Conservation (phyloP, 2,113 vertebrate species). For the Lepisosteus osseus region DNA sequence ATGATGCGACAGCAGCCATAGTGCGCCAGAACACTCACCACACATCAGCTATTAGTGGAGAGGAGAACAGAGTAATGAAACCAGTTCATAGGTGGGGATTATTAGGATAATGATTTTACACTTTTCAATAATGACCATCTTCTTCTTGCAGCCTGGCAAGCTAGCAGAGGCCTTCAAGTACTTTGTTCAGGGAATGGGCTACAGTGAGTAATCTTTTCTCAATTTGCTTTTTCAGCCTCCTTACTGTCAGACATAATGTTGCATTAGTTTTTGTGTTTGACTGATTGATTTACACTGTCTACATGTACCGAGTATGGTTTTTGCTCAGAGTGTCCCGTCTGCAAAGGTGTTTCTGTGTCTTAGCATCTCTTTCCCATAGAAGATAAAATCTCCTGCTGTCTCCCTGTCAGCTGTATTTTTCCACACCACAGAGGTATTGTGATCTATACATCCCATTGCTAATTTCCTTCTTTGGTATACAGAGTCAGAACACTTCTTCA, state of each 20-base stretch:
- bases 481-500: no score
- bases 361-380: background rate
- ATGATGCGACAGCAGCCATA: no score
- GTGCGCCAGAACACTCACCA: no score
- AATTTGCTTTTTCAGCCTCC: background rate
- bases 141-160: constrained; percentile 63
- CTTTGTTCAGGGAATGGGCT: constrained; percentile 76
- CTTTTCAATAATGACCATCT: background rate
- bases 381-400: background rate
- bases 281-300: constrained; percentile 6
- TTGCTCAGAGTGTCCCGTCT: constrained; percentile 8
- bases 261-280: constrained; percentile 14
- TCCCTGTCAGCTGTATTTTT: background rate
- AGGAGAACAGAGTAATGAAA: no score
- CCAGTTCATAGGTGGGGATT: no score
- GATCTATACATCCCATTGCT: no score
- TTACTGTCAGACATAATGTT: constrained; percentile 11
- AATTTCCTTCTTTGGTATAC: no score
- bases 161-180: constrained; percentile 73
- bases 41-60: no score
- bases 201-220: constrained; percentile 60
- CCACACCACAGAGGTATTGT: background rate
- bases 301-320: constrained; percentile 27
- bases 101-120: no score
- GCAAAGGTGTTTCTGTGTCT: constrained; percentile 1